Base-by-base conservation (phyloP, 2,797 vertebrate genomes). In the Protosalanx chinensis region DNA sequence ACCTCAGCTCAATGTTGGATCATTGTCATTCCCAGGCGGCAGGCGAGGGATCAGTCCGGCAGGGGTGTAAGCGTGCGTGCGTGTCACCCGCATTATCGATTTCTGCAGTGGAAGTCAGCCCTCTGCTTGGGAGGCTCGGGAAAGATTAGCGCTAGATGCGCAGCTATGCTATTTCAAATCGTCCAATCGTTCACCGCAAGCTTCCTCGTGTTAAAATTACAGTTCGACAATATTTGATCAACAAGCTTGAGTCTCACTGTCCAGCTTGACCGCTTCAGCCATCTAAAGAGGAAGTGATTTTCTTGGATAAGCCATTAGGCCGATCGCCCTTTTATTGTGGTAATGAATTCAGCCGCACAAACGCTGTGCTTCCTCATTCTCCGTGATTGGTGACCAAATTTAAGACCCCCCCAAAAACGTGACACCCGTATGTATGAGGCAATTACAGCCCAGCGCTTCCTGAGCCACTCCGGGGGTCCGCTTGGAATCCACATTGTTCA, bases 1-100 rank as follows among this genome's bases (percentile, higher is more conserved):
- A 90, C 82, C 80, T 84, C 78, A 86, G 75, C 83, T 88, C 83
- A 77, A 81, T 87, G 87, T 82, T 71, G 79, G 77, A 85, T 89
- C 79, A 83, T 78, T 75, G 84, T 89, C 83, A 88, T 82, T 84
- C 79, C 64, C 62, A 76, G 71, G 65, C 72, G 49, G 59, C 29
- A 7, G 49, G 62, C 51, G 15, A 15, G 59, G 35, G n/a, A 68
- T 37, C 6, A 7, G 49, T 37, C 67, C 53, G 66, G 70, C 66
- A 46, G 51, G 66, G 62, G 69, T 63, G 59, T 58, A 59, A 33
- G 62, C 58, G 58, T 66, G 68, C 15, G 62, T 53, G 29, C 15
- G 20, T n/a, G 78, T 79, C 73, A 80, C 77, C 20, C 56, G 64
- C 59, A 74, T 88, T 88, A 90, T 89, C 81, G 29, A 88, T 89